Percentiles rank a stretch among this genome's conserved stretches.
Conservation (phyloP, 2,113 vertebrate species). For the Chinchilla lanigera region DNA sequence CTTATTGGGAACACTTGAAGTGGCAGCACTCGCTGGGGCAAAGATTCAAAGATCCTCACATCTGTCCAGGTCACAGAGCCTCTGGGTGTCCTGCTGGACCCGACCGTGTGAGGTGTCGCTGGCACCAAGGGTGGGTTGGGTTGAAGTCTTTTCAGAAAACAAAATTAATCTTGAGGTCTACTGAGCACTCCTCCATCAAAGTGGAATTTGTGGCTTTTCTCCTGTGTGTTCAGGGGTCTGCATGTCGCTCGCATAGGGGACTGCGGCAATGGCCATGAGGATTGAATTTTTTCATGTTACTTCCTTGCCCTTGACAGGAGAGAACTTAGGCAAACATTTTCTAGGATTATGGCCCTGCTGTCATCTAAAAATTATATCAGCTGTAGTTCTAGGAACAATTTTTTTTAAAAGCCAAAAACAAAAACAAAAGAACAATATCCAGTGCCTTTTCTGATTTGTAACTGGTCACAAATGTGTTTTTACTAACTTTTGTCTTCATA, state of each 20-base stretch:
- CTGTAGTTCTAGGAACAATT: not conserved
- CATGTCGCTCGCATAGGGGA: not conserved
- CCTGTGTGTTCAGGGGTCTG: too few species aligned
- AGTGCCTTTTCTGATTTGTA: not conserved
- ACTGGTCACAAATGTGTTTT: accelerated
- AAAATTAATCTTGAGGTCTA: not conserved
- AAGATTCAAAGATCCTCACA: not conserved
- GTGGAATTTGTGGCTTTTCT: not conserved
- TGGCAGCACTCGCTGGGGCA: not conserved
- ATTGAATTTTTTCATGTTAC: not conserved
- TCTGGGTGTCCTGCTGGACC: not conserved
- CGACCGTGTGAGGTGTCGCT: accelerated
- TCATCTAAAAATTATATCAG: not conserved
- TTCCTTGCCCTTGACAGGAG: not conserved
- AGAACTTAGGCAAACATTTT: not conserved
- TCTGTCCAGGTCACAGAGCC: accelerated
- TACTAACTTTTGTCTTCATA: not conserved
- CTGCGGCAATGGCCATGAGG: not conserved
- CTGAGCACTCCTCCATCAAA: not conserved
- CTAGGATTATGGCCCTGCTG: not conserved
- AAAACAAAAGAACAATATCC: not conserved
- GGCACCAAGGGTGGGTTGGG: not conserved
- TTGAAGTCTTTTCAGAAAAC: not conserved
- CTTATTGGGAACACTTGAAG: accelerated
- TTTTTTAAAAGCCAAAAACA: not conserved